Conservation (phyloP, 2,113 vertebrate species). For the Varanus komodoensis region DNA sequence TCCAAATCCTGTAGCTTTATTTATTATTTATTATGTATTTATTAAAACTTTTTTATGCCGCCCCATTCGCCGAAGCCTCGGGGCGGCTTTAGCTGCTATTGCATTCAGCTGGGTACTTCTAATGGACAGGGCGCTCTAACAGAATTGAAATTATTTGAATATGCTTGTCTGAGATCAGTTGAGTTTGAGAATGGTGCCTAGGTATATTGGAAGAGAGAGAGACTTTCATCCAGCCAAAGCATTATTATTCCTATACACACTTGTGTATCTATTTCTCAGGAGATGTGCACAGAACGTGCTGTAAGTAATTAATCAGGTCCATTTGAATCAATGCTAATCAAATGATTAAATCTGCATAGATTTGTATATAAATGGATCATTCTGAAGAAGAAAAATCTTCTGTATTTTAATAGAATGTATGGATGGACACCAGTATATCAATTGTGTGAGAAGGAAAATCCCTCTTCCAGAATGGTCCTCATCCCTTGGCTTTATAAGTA, state of each 20-base stretch:
- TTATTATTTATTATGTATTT: too few relatives aligned
- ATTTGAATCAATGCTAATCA: neutral
- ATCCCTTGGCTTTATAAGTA: neutral
- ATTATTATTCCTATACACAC: neutral
- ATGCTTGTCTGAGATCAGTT: neutral
- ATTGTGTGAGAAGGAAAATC: neutral
- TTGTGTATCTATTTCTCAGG: neutral
- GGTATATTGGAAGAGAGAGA: neutral
- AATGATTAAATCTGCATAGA: neutral
- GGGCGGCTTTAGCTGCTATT: neutral
- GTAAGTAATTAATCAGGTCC: too few relatives aligned
- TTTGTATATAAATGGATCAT: neutral
- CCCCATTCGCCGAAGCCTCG: too few relatives aligned
- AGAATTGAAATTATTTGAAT: neutral
- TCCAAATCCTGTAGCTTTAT: too few relatives aligned
- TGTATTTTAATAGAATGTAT: neutral
- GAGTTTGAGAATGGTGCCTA: neutral
- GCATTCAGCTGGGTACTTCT: neutral
- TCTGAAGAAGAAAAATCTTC: neutral
- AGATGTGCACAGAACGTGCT: neutral
- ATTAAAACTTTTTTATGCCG: too few relatives aligned
- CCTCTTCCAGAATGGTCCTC: neutral
- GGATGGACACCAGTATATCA: too few relatives aligned
- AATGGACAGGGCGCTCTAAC: conserved; percentile 8
- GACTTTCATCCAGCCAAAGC: neutral